Conservation (phyloP, 2,888 invertebrate genomes). For the Craniophora ligustri region DNA sequence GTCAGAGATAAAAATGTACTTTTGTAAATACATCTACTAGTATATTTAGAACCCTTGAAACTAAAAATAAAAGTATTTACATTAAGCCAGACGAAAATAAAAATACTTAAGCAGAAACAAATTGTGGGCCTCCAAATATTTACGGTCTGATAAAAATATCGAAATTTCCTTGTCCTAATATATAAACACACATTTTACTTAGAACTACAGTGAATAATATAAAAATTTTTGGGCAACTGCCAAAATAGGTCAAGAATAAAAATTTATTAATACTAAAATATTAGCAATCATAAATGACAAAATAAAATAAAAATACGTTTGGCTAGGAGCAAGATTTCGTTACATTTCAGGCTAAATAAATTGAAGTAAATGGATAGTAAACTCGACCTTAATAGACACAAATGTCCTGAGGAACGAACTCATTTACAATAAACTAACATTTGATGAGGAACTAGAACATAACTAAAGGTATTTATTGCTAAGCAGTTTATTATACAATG, state of each 20-base stretch:
- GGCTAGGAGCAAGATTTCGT: not conserved
- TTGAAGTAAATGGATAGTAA: not conserved
- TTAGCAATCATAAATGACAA: not conserved
- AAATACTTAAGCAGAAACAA: not conserved
- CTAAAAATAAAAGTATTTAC: not conserved
- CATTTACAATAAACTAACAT: not conserved
- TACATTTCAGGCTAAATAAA: not conserved
- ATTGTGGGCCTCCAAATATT: not conserved
- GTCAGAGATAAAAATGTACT: too few species aligned
- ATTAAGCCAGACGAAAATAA: not conserved
- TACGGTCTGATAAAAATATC: not conserved
- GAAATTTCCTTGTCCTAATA: not conserved
- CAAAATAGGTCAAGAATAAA: not conserved
- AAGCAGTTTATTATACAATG: too few species aligned
- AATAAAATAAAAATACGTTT: not conserved
- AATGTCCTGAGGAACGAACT: not conserved
- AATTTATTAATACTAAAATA: conserved; percentile 6
- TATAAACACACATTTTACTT: conserved; percentile 1
- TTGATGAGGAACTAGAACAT: too few species aligned
- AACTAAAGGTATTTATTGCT: not conserved
- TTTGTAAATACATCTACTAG: not conserved
- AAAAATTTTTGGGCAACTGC: conserved; percentile 11
- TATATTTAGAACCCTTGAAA: not conserved
- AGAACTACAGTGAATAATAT: conserved; percentile 4
- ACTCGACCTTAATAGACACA: not conserved